Evolutionary conservation across 2,888 invertebrate species (phyloP), one percentile per base, ranked within the genome.

Genomic region (Euzetes globulus): DNA sequence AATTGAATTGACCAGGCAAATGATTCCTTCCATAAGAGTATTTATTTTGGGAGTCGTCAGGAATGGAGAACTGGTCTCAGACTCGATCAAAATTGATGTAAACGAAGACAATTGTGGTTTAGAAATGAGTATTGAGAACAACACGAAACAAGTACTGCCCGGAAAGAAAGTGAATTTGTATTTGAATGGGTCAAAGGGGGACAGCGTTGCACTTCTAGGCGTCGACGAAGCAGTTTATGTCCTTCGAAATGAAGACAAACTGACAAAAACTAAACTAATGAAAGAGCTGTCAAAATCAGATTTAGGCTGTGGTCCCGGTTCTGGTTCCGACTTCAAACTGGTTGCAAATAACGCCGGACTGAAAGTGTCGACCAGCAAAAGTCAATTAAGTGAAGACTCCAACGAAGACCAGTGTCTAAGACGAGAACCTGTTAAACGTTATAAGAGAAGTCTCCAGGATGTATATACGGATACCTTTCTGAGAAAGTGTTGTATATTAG

Each of bases 171-270:
- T 78, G 1, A 75, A 73, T 17, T 72, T 78, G 6, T 47, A 50
- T 5, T 37, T 77, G 11, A 37, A 63, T 11, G 79, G 78, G 22
- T 50, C 63, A 11, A 75, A 75, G 52, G 74, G 71, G 22, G 78
- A 78, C 17, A 33, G 72, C 9, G 77, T 79, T 58, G 77, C 77
- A 17, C 27, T 79, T 29, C 58, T 77, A 27, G 79, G 77, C n/a
- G 77, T 79, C 5, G 79, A 79, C 52, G 75, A 77, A 74, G 79
- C 79, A 11, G 77, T 79, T 15, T 78, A 78, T 73, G 75, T 77
- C 2, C 52, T 79, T 11, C 70, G 77, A 13, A 77, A 77, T 50
- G 75, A 75, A 29, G 76, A 76, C 37, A 72, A 71, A 15, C 72
- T 78, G 0, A 77, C 78, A 1, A 75, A 73, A 25, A 29, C 71